Percentiles rank a stretch among this genome's conserved stretches.
phyloP scores from a whole-genome alignment of 2,113 vertebrate genomes.

The Alethe castanea region DNA sequence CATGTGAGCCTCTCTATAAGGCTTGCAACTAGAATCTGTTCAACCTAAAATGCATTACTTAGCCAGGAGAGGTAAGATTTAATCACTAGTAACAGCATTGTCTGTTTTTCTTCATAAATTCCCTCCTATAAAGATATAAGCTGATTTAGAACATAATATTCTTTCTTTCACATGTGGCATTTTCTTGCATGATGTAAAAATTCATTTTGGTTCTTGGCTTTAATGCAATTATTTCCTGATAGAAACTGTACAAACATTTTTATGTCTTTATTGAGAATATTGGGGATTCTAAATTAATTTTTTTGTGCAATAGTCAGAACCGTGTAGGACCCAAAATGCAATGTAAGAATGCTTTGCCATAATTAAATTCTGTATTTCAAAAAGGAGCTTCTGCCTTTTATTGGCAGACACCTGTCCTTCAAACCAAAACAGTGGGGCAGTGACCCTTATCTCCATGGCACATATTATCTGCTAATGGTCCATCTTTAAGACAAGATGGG shows the following conservation, averaged over 20 bases:
- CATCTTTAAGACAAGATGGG: no score
- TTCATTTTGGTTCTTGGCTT: background rate
- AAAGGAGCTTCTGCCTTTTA: no score
- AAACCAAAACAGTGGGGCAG: no score
- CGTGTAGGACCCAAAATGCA: background rate
- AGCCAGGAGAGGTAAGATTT: background rate
- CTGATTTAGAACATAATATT: background rate
- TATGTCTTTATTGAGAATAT: background rate
- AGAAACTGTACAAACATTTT: background rate
- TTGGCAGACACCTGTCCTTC: no score
- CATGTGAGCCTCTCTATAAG: background rate
- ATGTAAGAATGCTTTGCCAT: background rate
- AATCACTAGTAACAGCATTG: background rate
- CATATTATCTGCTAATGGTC: no score
- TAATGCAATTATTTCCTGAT: background rate
- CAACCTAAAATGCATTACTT: background rate
- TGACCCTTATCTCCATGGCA: no score
- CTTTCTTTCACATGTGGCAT: background rate
- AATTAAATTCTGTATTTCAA: no score
- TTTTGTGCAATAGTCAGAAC: background rate
- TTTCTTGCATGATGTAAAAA: background rate
- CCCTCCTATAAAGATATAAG: background rate
- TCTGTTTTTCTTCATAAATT: background rate
- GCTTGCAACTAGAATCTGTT: background rate
- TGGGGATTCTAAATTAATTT: background rate